Evolutionary conservation across 1,140 invertebrate genomes (phyloP).

Genomic region (Phthorimaea operculella): DNA sequence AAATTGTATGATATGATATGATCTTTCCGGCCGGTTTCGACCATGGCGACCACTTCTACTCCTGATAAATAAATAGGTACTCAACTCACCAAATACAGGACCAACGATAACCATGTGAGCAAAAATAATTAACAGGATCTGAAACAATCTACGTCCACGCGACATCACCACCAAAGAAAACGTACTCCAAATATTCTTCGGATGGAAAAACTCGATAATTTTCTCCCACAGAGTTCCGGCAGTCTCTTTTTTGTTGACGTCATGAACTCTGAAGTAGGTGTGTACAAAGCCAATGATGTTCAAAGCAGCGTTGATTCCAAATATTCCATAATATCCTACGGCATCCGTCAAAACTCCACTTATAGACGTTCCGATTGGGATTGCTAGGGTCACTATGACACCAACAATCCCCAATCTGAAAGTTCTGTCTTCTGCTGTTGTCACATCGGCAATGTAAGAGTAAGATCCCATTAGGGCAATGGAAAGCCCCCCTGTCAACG

Average conservation of each 20-base stretch:
- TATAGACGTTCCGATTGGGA: conserved; percentile 55
- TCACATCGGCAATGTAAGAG: conserved; percentile 70
- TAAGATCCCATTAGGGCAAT: conserved; percentile 69
- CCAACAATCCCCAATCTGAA: conserved; percentile 68
- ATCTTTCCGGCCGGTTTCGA: too few relatives aligned
- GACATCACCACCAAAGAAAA: conserved; percentile 55
- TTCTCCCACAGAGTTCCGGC: conserved; percentile 35
- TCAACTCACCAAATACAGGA: conserved; percentile 62
- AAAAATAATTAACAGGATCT: conserved; percentile 56
- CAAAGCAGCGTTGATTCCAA: conserved; percentile 38
- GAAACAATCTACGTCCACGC: conserved; percentile 35
- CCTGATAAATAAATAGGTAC: too few relatives aligned
- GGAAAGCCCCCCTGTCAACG: conserved; percentile 65
- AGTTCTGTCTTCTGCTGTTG: conserved; percentile 66
- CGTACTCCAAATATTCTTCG: conserved; percentile 57
- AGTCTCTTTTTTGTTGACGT: conserved; percentile 29
- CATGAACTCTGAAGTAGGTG: conserved; percentile 43
- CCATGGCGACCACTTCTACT: too few relatives aligned
- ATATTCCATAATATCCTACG: conserved; percentile 63
- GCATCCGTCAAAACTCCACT: conserved; percentile 55
- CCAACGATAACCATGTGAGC: conserved; percentile 62
- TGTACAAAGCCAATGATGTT: conserved; percentile 50
- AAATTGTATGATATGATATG: too few relatives aligned
- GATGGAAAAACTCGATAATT: conserved; percentile 55
- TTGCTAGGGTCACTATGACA: conserved; percentile 63